Conservation (phyloP, 2,113 vertebrate genomes). For the Percina caprodes region DNA sequence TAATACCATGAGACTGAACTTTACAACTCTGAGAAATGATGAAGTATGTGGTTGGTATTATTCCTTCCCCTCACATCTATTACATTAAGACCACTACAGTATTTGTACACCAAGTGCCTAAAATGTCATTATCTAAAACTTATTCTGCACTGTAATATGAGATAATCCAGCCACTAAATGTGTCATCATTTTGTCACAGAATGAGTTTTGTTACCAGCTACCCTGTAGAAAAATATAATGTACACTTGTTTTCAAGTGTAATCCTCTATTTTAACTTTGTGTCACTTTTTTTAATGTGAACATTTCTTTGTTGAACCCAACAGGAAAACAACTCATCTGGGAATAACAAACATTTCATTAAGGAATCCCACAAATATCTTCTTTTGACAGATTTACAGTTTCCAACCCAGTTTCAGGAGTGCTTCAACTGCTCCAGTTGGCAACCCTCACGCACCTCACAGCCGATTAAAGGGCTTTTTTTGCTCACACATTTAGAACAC, state of each 20-base stretch:
- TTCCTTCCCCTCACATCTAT: background rate
- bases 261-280: background rate
- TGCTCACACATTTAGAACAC: conserved; percentile 35
- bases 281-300: background rate
- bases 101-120: background rate
- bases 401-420: conserved; percentile 33
- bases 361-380: conserved; percentile 23
- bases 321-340: background rate
- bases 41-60: background rate
- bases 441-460: conserved; percentile 3
- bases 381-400: conserved; percentile 10
- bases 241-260: background rate
- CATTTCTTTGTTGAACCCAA: background rate
- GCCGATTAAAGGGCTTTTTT: conserved; percentile 7
- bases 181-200: background rate
- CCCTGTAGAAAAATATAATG: background rate
- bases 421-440: conserved; percentile 14
- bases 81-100: background rate
- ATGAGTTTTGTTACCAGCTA: background rate
- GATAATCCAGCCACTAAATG: background rate
- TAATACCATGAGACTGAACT: background rate
- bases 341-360: background rate
- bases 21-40: background rate
- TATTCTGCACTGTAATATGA: background rate
- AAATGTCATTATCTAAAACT: background rate